phyloP scores from a whole-genome alignment of 1,140 invertebrate genomes.

The Acyrthosiphon pisum region DNA sequence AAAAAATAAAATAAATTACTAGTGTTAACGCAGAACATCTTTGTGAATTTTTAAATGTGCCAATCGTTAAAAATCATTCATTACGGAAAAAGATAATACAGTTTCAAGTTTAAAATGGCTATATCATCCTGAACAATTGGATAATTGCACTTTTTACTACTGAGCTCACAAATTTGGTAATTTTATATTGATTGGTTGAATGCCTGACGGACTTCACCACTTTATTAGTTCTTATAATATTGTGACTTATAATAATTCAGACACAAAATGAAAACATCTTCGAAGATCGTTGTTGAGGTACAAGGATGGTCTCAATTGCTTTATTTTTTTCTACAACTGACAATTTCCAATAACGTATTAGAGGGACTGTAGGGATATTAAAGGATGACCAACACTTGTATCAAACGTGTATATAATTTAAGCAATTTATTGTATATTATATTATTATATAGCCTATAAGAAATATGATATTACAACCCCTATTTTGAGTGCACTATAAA shows the following conservation, averaged over 20 bases:
- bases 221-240: background rate
- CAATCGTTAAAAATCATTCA: too few relatives aligned
- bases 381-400: background rate
- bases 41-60: too few relatives aligned
- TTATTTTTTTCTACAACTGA: background rate
- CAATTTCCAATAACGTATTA: background rate
- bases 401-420: background rate
- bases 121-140: too few relatives aligned
- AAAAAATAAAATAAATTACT: too few relatives aligned
- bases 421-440: background rate
- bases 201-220: background rate
- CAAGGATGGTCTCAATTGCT: background rate
- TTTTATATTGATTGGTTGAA: background rate
- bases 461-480: too few relatives aligned
- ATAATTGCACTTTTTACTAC: too few relatives aligned
- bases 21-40: too few relatives aligned
- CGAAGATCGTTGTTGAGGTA: background rate
- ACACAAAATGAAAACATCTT: background rate
- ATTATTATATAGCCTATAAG: background rate
- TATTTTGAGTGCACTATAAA: background rate
- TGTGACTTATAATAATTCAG: background rate
- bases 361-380: background rate
- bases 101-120: too few relatives aligned
- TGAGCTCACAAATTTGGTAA: too few relatives aligned
- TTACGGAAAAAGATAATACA: too few relatives aligned